A percentile compares a stretch with the other conserved stretches of the same genome.
Conservation (phyloP, 2,113 vertebrate species). For the Canis aureus region DNA sequence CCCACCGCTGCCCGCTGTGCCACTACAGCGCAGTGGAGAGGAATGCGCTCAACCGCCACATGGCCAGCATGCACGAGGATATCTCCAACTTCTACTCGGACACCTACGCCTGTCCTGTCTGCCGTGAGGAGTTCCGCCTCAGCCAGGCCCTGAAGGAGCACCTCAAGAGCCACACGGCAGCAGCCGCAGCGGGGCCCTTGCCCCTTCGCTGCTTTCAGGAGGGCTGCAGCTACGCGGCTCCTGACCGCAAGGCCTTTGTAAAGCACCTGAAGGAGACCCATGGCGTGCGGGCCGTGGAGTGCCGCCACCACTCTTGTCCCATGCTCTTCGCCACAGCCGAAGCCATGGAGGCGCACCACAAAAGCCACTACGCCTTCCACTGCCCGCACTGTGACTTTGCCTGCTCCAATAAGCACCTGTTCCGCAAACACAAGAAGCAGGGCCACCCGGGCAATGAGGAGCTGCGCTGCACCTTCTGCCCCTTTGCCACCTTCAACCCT, state of each 20-base stretch:
- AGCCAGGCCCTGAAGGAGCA: conserved; percentile 95
- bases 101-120: conserved; percentile 93
- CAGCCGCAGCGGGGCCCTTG: conserved; percentile 88
- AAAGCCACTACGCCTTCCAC: conserved; percentile 96
- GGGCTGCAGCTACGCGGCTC: conserved; percentile 87
- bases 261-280: conserved; percentile 91
- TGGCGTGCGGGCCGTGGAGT: conserved; percentile 89
- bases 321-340: conserved; percentile 89
- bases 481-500: conserved; percentile 94
- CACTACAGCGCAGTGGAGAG: conserved; percentile 95
- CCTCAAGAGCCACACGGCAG: conserved; percentile 93
- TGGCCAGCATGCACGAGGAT: conserved; percentile 92
- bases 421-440: conserved; percentile 94
- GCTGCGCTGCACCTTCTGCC: conserved; percentile 93
- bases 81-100: conserved; percentile 87
- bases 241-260: conserved; percentile 90
- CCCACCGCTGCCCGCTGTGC: conserved; percentile 93
- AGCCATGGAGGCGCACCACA: conserved; percentile 94
- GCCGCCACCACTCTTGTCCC: conserved; percentile 93
- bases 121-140: conserved; percentile 92
- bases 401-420: conserved; percentile 95
- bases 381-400: conserved; percentile 96
- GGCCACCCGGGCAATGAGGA: conserved; percentile 93
- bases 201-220: conserved; percentile 90
- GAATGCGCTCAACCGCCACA: conserved; percentile 94